Percentiles rank a stretch among this genome's conserved stretches.
Conservation (phyloP, 2,888 invertebrate species). For the Dasypolia templi region DNA sequence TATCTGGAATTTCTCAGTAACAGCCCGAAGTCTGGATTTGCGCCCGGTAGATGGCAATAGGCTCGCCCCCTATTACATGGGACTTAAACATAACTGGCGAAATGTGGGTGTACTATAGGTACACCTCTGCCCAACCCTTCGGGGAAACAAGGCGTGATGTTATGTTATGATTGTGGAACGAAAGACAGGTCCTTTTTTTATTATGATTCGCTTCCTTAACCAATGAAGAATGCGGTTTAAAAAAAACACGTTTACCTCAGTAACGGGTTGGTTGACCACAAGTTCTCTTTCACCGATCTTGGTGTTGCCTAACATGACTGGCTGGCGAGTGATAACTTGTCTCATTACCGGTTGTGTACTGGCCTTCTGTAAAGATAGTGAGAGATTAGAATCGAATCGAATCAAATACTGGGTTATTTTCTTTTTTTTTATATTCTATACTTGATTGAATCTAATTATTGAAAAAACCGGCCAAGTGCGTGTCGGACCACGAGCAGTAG, state of each 20-base stretch:
- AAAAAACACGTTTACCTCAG: conserved; percentile 68
- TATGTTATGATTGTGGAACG: not conserved
- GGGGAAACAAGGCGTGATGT: too few relatives aligned
- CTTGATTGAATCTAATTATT: too few relatives aligned
- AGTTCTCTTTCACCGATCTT: conserved; percentile 88
- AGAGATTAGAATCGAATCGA: not conserved
- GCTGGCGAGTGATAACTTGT: conserved; percentile 86
- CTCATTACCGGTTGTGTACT: conserved; percentile 80
- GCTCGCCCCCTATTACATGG: too few relatives aligned
- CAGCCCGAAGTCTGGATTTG: too few relatives aligned
- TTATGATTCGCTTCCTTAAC: not conserved
- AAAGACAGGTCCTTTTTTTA: not conserved
- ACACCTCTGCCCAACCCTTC: too few relatives aligned
- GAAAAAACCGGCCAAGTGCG: too few relatives aligned
- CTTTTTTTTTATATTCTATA: too few relatives aligned
- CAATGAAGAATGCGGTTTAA: not conserved
- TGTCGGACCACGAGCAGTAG: too few relatives aligned
- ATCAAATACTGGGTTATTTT: not conserved
- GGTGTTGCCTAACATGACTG: conserved; percentile 87
- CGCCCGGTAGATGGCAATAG: too few relatives aligned
- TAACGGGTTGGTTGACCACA: conserved; percentile 79
- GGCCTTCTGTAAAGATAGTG: conserved; percentile 71
- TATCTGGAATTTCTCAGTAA: too few relatives aligned
- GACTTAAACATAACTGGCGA: too few relatives aligned
- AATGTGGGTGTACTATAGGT: too few relatives aligned